Base-by-base conservation (phyloP, 2,797 vertebrate genomes). In the Lophotriccus pileatus region DNA sequence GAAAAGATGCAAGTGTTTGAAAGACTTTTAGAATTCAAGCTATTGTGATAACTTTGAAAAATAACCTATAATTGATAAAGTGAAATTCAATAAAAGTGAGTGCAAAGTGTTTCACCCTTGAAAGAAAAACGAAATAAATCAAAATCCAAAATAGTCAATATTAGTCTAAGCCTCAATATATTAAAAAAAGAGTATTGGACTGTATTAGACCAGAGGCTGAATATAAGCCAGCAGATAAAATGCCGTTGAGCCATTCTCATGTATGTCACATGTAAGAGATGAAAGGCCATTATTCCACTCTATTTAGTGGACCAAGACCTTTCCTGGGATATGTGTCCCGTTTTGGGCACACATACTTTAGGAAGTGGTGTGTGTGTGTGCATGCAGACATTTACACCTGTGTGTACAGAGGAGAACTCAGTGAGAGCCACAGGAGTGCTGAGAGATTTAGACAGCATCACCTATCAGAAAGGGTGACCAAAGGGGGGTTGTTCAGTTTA, bases 211-310 rank as follows among this genome's bases (percentile, higher is more conserved):
- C 16, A 37, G 50, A 50, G 34, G 14, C 56, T 81, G 77, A 87
- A 47, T 84, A 47, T 64, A 66, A 79, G 13, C n/a, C 74, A 76
- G n/a, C 14, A 81, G 59, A 73, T 73, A 55, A 87, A 59, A 62
- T 44, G 47, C n/a, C 79, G 30, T 89, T 69, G 30, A 92, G 44
- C n/a, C 30, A 36, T 73, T 87, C 77, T 52, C 0, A 0, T 72
- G n/a, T 43, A 14, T 76, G 63, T 76, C 84, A 89, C 46, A 12
- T 87, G 47, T 58, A 62, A 88, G 60, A 94, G 80, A 79, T 69
- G 47, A 94, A 95, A 86, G 37, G 24, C 58, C 75, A 18, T 90
- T 82, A 76, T 87, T 94, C 59, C 80, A 90, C 77, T 66, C 50
- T 89, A 2, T 47, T 89, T 82, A 93, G 59, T 59, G 82, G 59